These are phyloP conservation scores for Delichon dasypus DNA, from an alignment of 2,797 vertebrate genomes.

Conservation along the genomic window DNA sequence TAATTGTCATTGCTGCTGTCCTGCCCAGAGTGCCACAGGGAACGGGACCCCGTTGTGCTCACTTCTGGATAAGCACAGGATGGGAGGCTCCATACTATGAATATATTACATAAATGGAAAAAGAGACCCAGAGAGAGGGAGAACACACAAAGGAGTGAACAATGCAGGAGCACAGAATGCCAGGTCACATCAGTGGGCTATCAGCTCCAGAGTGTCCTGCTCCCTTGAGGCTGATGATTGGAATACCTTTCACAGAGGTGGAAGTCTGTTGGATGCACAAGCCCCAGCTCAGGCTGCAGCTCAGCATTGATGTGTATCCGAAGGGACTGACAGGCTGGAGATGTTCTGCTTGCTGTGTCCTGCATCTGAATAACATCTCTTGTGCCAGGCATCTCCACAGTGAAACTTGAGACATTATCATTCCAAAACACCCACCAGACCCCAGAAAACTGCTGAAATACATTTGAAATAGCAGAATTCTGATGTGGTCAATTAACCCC, in stretches of 20 bases:
- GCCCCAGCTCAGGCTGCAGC: neutral
- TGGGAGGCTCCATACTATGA: neutral
- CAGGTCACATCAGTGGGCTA: neutral
- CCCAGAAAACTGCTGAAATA: neutral
- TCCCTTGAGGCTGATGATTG: neutral
- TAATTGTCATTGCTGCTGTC: neutral
- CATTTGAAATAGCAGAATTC: neutral
- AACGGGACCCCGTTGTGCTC: neutral
- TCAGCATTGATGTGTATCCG: neutral
- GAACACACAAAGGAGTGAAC: neutral
- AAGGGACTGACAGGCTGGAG: neutral
- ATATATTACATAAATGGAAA: neutral
- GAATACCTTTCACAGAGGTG: neutral
- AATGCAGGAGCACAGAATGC: neutral
- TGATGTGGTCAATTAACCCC: constrained; percentile 2
- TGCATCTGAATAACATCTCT: neutral
- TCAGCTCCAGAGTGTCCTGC: neutral
- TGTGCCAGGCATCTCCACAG: neutral
- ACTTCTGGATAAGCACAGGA: neutral
- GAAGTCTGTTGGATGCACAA: neutral
- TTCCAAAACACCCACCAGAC: neutral
- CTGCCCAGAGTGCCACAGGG: neutral
- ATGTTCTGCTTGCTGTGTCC: neutral
- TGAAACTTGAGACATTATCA: neutral
- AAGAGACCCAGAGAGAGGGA: neutral